These are phyloP conservation scores for Agrenia bidenticulata DNA, from an alignment of 2,888 invertebrate species.

Conservation along the genomic window DNA sequence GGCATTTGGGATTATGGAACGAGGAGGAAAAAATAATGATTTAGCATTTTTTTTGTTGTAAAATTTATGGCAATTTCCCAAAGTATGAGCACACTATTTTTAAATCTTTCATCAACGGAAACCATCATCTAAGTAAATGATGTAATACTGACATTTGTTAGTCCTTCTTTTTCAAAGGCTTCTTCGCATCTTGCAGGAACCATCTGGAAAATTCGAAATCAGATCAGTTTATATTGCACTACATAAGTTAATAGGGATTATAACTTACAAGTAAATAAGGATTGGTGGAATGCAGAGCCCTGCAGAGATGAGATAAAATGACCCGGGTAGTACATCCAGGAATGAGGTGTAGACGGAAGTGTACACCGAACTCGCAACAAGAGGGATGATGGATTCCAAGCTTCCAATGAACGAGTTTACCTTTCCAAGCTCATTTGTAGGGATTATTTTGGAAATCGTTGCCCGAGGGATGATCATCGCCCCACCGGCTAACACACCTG, in stretches of 20 bases:
- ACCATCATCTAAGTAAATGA: too few species aligned
- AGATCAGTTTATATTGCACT: too few species aligned
- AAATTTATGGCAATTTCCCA: too few species aligned
- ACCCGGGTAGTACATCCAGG: conserved; percentile 62
- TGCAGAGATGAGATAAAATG: conserved; percentile 64
- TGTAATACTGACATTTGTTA: too few species aligned
- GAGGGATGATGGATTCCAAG: conserved; percentile 67
- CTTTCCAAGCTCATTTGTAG: conserved; percentile 69
- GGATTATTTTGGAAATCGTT: conserved; percentile 75
- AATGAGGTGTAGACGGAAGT: conserved; percentile 66
- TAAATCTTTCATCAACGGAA: too few species aligned
- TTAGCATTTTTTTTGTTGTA: too few species aligned
- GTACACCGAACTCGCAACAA: conserved; percentile 66
- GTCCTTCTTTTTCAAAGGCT: too few species aligned
- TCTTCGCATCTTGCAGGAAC: too few species aligned
- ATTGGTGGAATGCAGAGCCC: conserved; percentile 56
- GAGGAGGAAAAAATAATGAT: too few species aligned
- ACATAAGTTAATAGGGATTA: neutral
- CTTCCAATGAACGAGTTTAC: conserved; percentile 69
- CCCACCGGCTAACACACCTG: conserved; percentile 36
- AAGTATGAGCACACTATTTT: too few species aligned
- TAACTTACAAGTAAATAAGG: conserved; percentile 39
- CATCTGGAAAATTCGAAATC: too few species aligned
- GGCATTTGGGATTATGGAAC: too few species aligned
- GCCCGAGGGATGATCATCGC: conserved; percentile 60